phyloP scores from a whole-genome alignment of 2,797 vertebrate species.

The Nannoperca obscura region DNA sequence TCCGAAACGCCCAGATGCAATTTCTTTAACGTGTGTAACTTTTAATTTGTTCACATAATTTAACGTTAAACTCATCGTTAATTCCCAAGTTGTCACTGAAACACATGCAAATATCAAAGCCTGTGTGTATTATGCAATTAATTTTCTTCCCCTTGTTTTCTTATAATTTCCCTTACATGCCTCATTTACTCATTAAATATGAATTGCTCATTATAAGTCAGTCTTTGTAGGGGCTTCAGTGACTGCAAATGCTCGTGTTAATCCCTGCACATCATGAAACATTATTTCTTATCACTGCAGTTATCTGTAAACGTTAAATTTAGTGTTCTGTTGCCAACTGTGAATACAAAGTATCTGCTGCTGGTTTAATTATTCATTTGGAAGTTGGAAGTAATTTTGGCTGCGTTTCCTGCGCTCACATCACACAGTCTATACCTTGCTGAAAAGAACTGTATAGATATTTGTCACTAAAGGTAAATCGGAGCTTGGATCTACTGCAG shows the following conservation, averaged over 20 bases:
- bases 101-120: constrained; percentile 26
- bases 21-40: not conserved
- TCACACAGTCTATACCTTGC: not conserved
- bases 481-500: constrained; percentile 10
- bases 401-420: constrained; percentile 16
- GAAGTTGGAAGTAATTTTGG: not conserved
- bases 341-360: constrained; percentile 10
- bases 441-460: not conserved
- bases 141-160: constrained; percentile 3
- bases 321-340: constrained; percentile 1
- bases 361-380: constrained; percentile 29
- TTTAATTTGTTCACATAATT: not conserved
- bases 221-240: not conserved
- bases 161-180: constrained; percentile 10
- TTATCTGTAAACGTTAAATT: constrained; percentile 37
- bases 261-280: constrained; percentile 33
- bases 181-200: constrained; percentile 52
- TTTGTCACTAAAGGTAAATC: constrained; percentile 15
- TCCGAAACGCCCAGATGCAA: not conserved
- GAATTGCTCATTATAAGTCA: constrained; percentile 28
- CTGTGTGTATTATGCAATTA: not conserved
- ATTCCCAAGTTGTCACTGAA: not conserved
- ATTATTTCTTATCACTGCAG: constrained; percentile 10
- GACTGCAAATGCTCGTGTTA: constrained; percentile 13
- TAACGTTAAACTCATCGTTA: not conserved